Percentiles rank a stretch among this genome's conserved stretches.
phyloP scores from a whole-genome alignment of 2,888 invertebrate species.

The Sinelater perroti region DNA sequence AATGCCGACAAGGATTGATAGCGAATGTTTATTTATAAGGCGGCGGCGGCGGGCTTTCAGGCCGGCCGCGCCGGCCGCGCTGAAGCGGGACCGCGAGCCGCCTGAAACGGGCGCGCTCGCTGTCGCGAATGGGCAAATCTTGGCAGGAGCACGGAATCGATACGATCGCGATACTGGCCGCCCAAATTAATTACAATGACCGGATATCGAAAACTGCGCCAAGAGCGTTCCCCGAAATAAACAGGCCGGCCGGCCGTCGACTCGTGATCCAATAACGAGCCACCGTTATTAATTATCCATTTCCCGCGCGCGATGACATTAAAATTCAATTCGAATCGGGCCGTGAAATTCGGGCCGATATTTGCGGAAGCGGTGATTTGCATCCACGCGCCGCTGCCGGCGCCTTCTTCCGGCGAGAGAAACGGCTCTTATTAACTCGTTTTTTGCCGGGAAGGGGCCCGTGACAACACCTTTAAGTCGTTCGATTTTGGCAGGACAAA shows the following conservation, averaged over 20 bases:
- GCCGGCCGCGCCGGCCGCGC: too few relatives aligned
- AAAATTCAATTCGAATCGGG: constrained; percentile 55
- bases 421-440: too few relatives aligned
- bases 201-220: constrained; percentile 32
- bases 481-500: too few relatives aligned
- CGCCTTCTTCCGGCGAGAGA: constrained; percentile 10
- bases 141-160: constrained; percentile 15
- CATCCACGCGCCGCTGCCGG: constrained; percentile 17
- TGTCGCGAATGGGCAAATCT: too few relatives aligned
- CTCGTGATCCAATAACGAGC: constrained; percentile 35
- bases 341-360: constrained; percentile 43
- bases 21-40: too few relatives aligned
- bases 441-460: too few relatives aligned
- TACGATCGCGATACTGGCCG: constrained; percentile 4
- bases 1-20: too few relatives aligned
- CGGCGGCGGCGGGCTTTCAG: too few relatives aligned
- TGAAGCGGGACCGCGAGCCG: too few relatives aligned
- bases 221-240: constrained; percentile 35
- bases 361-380: constrained; percentile 32
- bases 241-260: constrained; percentile 28
- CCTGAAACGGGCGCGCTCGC: too few relatives aligned
- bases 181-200: constrained; percentile 30
- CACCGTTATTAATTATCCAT: constrained; percentile 51
- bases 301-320: constrained; percentile 56
- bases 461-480: too few relatives aligned